Base-by-base conservation (phyloP, 2,797 vertebrate species). In the Arctocebus calabarensis region DNA sequence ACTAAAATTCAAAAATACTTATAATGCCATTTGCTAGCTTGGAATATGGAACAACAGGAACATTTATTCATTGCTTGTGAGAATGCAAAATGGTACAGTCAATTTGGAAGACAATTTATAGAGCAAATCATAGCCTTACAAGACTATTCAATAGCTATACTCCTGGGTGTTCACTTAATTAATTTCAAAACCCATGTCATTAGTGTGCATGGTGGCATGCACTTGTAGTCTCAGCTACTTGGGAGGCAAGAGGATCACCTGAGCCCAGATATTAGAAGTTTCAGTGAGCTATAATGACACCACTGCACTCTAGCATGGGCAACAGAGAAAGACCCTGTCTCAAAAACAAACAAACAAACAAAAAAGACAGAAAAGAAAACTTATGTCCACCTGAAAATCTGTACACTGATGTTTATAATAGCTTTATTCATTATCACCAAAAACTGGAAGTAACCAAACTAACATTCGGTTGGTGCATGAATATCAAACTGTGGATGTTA, bases 21-120 rank as follows among this genome's bases (percentile, higher is more conserved):
- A 73, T 59, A 74, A 57, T 92, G 68, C 71, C 45, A 91, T 94
- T 92, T 94, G 66, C 74, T 68, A 61, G 74, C 73, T 85, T 85
- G 14, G n/a, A 5, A 84, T 81, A 37, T 9, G 34, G 79, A 29
- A 70, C 27, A 75, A 62, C 22, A 48, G 82, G 89, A 71, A 73
- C 9, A 45, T 34, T 62, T 14, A 71, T 32, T 92, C 55, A 64
- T 45, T 57, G 74, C 16, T 61, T 48, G 32, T 81, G n/a, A 64
- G 19, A 89, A 74, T 43, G 37, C 12, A 13, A 88, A 83, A 66
- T 75, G 52, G 19, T 32, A 34, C 23, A 32, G 29, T 27, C 83
- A 87, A 45, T 70, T 87, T n/a, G 61, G 55, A 87, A 61, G 71
- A 61, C 29, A 55, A 11, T 29, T 12, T 83, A 61, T 22, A 57